phyloP scores from a whole-genome alignment of 1,140 invertebrate genomes.

The Ruditapes philippinarum region DNA sequence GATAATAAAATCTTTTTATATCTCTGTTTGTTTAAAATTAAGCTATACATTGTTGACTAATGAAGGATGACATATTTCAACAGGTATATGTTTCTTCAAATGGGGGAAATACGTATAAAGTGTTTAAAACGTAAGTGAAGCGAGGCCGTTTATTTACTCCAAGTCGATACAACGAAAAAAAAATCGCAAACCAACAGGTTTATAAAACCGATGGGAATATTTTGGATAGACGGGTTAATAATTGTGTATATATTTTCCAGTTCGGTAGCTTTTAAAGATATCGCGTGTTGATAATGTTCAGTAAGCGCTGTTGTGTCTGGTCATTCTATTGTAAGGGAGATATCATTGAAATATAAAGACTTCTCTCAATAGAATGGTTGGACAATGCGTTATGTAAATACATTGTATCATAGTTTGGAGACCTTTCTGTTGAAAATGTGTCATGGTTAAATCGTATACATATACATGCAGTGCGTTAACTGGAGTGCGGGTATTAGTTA shows the following conservation, averaged over 20 bases:
- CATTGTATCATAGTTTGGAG: too few relatives aligned
- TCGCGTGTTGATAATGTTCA: neutral
- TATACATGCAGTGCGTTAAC: too few relatives aligned
- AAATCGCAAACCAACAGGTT: too few relatives aligned
- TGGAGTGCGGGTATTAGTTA: too few relatives aligned
- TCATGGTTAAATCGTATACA: too few relatives aligned
- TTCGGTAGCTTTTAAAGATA: neutral
- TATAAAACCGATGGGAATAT: neutral
- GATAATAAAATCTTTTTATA: neutral
- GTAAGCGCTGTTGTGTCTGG: neutral
- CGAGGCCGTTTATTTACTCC: neutral
- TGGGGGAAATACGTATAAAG: too few relatives aligned
- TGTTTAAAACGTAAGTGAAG: neutral
- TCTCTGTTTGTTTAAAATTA: neutral
- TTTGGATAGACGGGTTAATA: neutral
- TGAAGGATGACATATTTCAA: neutral
- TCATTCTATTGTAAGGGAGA: constrained; percentile 26
- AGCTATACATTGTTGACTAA: neutral
- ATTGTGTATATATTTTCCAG: neutral
- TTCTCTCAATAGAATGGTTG: neutral
- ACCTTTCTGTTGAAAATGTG: too few relatives aligned
- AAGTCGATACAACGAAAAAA: too few relatives aligned
- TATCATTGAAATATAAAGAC: neutral
- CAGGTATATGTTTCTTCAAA: neutral
- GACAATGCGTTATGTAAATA: constrained; percentile 18